These are phyloP conservation scores for Echiichthys vipera DNA, from an alignment of 2,797 vertebrate species.

Conservation along the genomic window DNA sequence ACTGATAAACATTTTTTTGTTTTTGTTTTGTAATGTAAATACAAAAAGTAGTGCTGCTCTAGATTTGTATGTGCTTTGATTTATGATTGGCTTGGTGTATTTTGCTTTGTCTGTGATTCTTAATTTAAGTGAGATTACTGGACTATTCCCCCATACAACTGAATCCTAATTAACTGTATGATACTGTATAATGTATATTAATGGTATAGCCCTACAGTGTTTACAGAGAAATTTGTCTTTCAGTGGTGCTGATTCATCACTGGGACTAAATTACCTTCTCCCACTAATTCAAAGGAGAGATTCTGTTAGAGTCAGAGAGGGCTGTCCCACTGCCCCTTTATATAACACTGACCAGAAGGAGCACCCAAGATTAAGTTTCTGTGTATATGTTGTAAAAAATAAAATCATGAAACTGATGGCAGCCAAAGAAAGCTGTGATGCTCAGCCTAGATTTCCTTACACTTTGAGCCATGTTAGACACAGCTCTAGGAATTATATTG, in stretches of 20 bases:
- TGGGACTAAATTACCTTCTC: slow-evolving; percentile 2
- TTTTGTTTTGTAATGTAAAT: not conserved
- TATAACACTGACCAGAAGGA: not conserved
- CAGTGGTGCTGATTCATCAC: slow-evolving; percentile 32
- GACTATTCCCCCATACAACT: not conserved
- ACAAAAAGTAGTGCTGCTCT: not conserved
- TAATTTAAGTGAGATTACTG: slow-evolving; percentile 5
- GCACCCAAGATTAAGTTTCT: no score
- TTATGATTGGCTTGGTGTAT: slow-evolving; percentile 1
- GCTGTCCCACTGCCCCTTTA: not conserved
- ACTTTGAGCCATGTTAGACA: not conserved
- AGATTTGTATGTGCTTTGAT: slow-evolving; percentile 6
- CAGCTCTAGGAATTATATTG: not conserved
- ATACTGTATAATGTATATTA: slow-evolving; percentile 31
- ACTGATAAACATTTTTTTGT: slow-evolving; percentile 2
- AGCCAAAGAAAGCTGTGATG: not conserved
- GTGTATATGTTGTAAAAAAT: not conserved
- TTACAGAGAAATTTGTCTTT: slow-evolving; percentile 25
- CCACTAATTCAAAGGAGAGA: slow-evolving; percentile 14
- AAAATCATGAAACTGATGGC: not conserved
- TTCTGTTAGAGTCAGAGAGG: not conserved
- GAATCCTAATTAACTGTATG: slow-evolving; percentile 2
- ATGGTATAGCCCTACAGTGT: slow-evolving; percentile 11
- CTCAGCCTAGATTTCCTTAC: not conserved
- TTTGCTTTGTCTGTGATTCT: slow-evolving; percentile 23